phyloP scores from a whole-genome alignment of 2,797 vertebrate genomes.

The Spheniscus humboldti region DNA sequence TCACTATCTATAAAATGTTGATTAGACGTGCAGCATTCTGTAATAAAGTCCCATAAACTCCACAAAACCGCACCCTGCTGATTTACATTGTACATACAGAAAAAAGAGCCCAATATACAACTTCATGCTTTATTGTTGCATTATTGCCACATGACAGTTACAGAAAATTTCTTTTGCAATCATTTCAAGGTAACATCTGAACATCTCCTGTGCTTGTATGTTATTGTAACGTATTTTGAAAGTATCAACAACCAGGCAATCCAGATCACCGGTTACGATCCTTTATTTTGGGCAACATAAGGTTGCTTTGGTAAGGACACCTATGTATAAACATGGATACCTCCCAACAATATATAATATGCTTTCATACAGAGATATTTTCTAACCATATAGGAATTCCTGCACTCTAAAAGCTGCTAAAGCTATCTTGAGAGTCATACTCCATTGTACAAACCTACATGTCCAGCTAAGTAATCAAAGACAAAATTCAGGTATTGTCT shows the following conservation, averaged over 20 bases:
- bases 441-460: neutral
- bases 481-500: neutral
- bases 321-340: neutral
- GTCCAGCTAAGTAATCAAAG: neutral
- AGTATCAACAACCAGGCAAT: neutral
- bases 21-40: neutral
- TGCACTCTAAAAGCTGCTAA: conserved; percentile 21
- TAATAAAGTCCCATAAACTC: neutral
- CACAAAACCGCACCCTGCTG: neutral
- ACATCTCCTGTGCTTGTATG: neutral
- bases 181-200: neutral
- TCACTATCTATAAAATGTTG: conserved; percentile 6
- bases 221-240: neutral
- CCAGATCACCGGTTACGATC: neutral
- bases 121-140: conserved; percentile 38
- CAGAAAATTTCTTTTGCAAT: neutral
- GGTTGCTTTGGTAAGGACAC: neutral
- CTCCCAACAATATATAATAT: neutral
- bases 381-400: neutral
- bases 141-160: neutral
- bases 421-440: neutral
- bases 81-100: neutral
- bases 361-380: neutral
- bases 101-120: neutral
- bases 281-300: neutral